Percentiles rank a stretch among this genome's conserved stretches.
phyloP scores from a whole-genome alignment of 2,113 vertebrate species.

The Campylorhamphus procurvoides region DNA sequence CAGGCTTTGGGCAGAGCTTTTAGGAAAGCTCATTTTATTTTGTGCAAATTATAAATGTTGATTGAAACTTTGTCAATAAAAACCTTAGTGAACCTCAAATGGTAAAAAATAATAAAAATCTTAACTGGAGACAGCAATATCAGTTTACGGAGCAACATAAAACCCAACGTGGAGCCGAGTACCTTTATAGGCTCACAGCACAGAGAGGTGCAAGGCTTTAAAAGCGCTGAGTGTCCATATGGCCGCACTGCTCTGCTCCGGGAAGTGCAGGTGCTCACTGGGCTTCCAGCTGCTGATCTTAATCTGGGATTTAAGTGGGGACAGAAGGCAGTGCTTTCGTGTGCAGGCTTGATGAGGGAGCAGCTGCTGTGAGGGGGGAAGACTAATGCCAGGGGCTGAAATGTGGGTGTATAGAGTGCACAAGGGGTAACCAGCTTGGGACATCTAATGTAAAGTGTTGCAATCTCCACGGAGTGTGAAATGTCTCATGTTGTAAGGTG shows the following conservation, averaged over 20 bases:
- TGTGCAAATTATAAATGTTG: not conserved
- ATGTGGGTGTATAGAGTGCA: not conserved
- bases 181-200: not conserved
- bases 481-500: not conserved
- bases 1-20: not conserved
- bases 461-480: not conserved
- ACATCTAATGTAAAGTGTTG: not conserved
- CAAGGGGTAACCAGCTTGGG: not conserved
- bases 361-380: not conserved
- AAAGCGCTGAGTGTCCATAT: not conserved
- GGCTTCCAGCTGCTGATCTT: not conserved
- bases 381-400: not conserved
- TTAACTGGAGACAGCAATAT: not conserved
- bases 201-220: not conserved
- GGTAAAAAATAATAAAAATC: conserved; percentile 12
- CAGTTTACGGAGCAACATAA: not conserved
- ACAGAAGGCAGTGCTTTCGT: not conserved
- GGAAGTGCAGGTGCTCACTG: not conserved
- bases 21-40: not conserved
- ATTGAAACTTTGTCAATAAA: not conserved
- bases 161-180: not conserved
- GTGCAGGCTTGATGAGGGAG: not conserved
- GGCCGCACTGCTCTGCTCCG: not conserved
- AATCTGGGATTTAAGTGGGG: not conserved
- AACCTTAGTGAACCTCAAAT: not conserved